Evolutionary conservation across 2,113 vertebrate species (phyloP).

Genomic region (Theropithecus gelada): DNA sequence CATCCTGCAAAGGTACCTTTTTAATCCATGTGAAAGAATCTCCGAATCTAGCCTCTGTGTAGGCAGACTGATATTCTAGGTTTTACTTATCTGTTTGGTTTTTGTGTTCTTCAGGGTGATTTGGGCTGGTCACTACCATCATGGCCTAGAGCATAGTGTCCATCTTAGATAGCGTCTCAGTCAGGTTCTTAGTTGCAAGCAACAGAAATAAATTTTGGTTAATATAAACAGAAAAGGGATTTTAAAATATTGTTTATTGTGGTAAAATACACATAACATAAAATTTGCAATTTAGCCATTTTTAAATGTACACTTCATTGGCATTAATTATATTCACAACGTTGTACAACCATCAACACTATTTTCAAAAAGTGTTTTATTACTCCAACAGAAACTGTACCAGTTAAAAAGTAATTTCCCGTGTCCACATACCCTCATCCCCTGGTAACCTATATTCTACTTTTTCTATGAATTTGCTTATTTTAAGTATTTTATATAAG

Average conservation of each 20-base stretch:
- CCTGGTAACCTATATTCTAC: not conserved
- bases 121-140: not conserved
- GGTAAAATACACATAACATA: not conserved
- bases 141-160: not conserved
- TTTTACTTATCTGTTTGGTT: not conserved
- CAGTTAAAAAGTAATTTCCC: not conserved
- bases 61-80: not conserved
- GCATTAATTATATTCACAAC: not conserved
- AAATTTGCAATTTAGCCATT: not conserved
- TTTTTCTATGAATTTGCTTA: not conserved
- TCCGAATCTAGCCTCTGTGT: not conserved
- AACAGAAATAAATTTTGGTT: not conserved
- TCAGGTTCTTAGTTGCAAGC: not conserved
- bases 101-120: not conserved
- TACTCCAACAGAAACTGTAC: not conserved
- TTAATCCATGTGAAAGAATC: not conserved
- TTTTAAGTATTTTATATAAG: not conserved
- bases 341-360: not conserved
- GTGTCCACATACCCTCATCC: not conserved
- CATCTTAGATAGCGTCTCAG: not conserved
- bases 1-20: not conserved
- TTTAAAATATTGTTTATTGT: not conserved
- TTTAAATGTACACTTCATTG: not conserved
- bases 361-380: not conserved
- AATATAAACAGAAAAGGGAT: not conserved